Base-by-base conservation (phyloP, 2,113 vertebrate genomes). In the Otis tarda region DNA sequence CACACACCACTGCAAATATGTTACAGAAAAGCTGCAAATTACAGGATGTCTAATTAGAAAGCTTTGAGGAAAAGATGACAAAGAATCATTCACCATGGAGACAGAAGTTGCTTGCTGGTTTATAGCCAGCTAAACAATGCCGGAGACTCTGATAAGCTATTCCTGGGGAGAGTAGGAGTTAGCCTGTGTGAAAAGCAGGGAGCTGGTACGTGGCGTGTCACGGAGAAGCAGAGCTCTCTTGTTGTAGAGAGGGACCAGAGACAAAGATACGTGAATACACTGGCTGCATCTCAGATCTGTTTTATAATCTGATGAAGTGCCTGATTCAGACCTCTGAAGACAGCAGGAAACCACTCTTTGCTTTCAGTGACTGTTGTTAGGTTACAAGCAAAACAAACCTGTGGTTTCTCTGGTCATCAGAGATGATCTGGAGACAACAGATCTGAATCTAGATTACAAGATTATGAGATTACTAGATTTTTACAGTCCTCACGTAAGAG, bases 51-150 rank as follows among this genome's bases (percentile, higher is more conserved):
- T 97, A 96, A 97, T 98, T 97, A 97, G 96, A 93, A 97, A 94
- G 96, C 97, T 97, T 97, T 97, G 97, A 97, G 95, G 90, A 96
- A 96, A 97, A 97, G 94, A 97, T 96, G 97, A 97, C 97, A 97
- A 97, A 97, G 97, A 96, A 96, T 94, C 88, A 77, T 96, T 97
- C 97, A 97, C 97, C 96, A 98, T 97, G 97, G 97, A 95, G 96
- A 97, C 97, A 76, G 94, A 94, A 97, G 89, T 96, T 94, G 92
- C 95, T 92, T 91, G 94, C 92, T 97, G 95, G 92, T 95, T 97
- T 97, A 79, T 85, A 96, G 96, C 96, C 95, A 96, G 83, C 95
- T 93, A 96, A 95, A 97, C 97, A 97, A 97, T 96, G 95, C 95
- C 2, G 10, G 88, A 50, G 94, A 87, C 85, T 96, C 89, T 82